Percentiles rank a stretch among this genome's conserved stretches.
phyloP scores from a whole-genome alignment of 2,113 vertebrate species.

The Capra hircus region DNA sequence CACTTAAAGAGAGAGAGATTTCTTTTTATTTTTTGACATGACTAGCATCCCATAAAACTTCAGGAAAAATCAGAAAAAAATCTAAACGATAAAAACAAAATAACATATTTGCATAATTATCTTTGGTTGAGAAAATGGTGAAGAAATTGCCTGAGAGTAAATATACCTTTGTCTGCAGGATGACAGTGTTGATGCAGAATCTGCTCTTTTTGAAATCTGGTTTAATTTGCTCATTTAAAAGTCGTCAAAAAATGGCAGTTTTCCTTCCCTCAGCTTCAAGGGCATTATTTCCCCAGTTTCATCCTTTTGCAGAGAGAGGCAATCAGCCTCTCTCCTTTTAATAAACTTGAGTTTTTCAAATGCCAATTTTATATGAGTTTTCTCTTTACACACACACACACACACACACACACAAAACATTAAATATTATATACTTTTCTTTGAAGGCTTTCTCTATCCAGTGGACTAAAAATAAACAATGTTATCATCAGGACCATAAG shows the following conservation, averaged over 20 bases:
- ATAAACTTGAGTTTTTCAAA: conserved; percentile 12
- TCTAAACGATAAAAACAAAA: conserved; percentile 40
- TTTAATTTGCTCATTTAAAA: conserved; percentile 38
- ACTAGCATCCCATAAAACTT: conserved; percentile 28
- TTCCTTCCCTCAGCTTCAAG: background rate
- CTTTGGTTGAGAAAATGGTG: conserved; percentile 26
- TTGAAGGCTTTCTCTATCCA: background rate
- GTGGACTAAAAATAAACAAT: conserved; percentile 50
- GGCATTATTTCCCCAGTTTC: conserved; percentile 5
- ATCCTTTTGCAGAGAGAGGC: background rate
- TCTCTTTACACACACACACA: background rate
- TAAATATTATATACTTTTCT: conserved; percentile 23
- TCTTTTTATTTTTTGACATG: background rate
- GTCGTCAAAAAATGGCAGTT: background rate
- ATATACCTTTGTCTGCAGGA: background rate
- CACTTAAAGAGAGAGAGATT: background rate
- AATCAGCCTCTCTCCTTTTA: conserved; percentile 25
- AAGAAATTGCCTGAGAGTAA: background rate
- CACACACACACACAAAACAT: background rate
- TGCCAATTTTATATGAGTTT: conserved; percentile 18
- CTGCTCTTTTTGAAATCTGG: conserved; percentile 17
- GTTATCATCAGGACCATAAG: conserved; percentile 31
- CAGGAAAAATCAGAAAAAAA: conserved; percentile 29
- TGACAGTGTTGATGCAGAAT: background rate
- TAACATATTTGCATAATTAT: conserved; percentile 52